phyloP scores from a whole-genome alignment of 2,113 vertebrate genomes.

The Nyctibius bracteatus region DNA sequence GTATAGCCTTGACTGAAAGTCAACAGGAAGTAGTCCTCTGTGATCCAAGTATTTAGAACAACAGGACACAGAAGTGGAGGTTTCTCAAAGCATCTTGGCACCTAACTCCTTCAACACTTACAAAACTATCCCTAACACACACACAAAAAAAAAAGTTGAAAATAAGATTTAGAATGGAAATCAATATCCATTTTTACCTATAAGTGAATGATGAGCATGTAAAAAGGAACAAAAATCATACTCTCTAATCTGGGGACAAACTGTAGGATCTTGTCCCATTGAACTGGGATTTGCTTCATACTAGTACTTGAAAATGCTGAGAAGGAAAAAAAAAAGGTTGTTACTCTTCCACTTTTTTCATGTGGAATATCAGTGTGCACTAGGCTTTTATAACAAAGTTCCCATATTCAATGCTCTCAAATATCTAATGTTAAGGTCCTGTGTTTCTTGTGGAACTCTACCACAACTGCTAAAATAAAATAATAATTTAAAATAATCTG shows the following conservation, averaged over 20 bases:
- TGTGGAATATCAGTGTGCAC: background rate
- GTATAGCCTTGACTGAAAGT: background rate
- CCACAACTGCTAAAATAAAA: background rate
- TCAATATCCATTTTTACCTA: background rate
- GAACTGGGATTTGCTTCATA: background rate
- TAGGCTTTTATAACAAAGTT: background rate
- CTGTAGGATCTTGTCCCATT: background rate
- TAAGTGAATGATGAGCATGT: background rate
- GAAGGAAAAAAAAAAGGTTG: background rate
- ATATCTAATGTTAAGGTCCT: background rate
- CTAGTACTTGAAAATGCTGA: background rate
- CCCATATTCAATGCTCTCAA: background rate
- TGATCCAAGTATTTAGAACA: background rate
- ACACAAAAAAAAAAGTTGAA: background rate
- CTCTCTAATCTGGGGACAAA: background rate
- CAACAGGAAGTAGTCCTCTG: too few species aligned
- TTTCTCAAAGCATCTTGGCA: background rate
- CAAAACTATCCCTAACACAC: background rate
- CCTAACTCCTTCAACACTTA: background rate
- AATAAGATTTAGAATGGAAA: background rate
- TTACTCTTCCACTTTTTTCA: background rate
- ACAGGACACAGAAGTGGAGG: background rate
- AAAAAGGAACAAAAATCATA: background rate
- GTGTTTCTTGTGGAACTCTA: background rate
- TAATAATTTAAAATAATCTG: background rate